Conservation (phyloP, 2,797 vertebrate species). For the Threskiornis aethiopicus region DNA sequence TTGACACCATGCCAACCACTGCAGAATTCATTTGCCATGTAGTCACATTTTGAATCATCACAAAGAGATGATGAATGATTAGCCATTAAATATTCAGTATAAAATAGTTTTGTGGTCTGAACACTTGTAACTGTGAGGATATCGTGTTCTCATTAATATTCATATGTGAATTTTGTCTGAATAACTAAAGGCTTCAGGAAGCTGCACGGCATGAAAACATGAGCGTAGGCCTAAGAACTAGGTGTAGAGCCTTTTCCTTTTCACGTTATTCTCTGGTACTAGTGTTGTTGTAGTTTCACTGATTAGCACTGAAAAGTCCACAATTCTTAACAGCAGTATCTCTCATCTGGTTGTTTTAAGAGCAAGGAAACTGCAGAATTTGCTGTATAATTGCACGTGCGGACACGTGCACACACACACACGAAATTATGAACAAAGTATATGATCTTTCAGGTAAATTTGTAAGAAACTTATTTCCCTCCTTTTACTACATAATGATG, state of each 20-base stretch:
- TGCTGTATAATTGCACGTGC: not conserved
- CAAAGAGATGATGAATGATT: not conserved
- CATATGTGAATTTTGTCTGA: not conserved
- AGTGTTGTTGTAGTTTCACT: not conserved
- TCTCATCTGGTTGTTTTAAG: not conserved
- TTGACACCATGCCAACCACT: not conserved
- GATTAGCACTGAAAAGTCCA: not conserved
- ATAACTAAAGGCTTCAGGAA: not conserved
- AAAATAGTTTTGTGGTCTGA: not conserved
- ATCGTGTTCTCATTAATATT: not conserved
- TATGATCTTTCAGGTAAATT: not conserved
- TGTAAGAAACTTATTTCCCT: not conserved
- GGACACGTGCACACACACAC: accelerated
- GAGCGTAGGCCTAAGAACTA: not conserved
- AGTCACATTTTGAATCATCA: not conserved
- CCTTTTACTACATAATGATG: not conserved
- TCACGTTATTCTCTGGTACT: accelerated
- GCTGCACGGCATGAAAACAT: not conserved
- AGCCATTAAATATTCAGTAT: not conserved
- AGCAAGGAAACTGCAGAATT: not conserved
- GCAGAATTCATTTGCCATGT: not conserved
- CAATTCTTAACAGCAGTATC: not conserved
- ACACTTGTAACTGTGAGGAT: not conserved
- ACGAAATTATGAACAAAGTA: not conserved
- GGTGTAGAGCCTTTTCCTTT: not conserved